These are phyloP conservation scores for Motacilla alba DNA, from an alignment of 2,113 vertebrate genomes.

Conservation along the genomic window DNA sequence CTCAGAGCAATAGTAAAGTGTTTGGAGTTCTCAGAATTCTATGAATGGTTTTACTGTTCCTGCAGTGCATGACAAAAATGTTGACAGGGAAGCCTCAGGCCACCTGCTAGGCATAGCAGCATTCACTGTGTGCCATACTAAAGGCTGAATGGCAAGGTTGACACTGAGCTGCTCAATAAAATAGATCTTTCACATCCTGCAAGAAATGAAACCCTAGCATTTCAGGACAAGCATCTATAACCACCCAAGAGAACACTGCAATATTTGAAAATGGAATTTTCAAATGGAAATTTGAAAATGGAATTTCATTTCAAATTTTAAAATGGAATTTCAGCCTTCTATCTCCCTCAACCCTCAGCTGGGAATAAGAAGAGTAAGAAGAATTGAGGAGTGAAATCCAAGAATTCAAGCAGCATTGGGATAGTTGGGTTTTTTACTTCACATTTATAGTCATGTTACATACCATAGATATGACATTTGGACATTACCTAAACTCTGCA, in stretches of 20 bases:
- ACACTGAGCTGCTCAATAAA: conserved; percentile 20
- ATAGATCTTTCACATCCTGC: conserved; percentile 34
- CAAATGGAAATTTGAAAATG: neutral
- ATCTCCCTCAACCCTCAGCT: neutral
- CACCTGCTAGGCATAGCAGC: conserved; percentile 50
- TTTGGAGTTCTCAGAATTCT: conserved; percentile 24
- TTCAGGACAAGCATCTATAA: conserved; percentile 40
- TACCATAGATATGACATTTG: neutral
- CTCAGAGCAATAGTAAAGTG: conserved; percentile 10
- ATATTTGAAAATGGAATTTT: neutral
- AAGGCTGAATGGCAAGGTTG: conserved; percentile 38
- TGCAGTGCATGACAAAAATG: conserved; percentile 46
- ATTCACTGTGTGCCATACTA: conserved; percentile 31
- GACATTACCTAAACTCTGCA: neutral
- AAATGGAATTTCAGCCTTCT: conserved; percentile 5
- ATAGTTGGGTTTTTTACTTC: neutral
- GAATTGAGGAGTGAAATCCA: neutral
- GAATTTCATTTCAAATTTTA: conserved; percentile 30
- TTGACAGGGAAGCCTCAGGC: conserved; percentile 55
- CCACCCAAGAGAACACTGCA: conserved; percentile 3
- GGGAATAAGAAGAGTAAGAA: neutral
- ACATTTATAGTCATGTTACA: neutral
- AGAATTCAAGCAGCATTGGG: neutral
- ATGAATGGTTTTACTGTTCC: conserved; percentile 47
- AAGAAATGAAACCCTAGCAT: conserved; percentile 9